A percentile compares a stretch with the other conserved stretches of the same genome.
These are phyloP conservation scores for Telenomus remus DNA, from an alignment of 1,140 invertebrate genomes.

Conservation along the genomic window DNA sequence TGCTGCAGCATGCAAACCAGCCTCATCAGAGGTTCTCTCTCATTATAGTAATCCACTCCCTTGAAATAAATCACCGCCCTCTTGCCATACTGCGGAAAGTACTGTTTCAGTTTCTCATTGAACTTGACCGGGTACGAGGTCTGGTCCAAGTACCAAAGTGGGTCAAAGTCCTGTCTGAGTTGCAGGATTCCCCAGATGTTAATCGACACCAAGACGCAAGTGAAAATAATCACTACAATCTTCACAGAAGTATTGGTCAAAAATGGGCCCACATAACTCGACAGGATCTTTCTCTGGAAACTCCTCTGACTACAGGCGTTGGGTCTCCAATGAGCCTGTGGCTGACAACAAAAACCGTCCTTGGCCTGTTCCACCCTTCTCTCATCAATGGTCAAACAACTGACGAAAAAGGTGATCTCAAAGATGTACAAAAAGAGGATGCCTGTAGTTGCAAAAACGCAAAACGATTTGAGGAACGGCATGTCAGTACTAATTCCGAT, in stretches of 20 bases:
- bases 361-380: conserved; percentile 69
- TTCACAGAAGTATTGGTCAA: conserved; percentile 74
- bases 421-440: conserved; percentile 76
- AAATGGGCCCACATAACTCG: conserved; percentile 73
- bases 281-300: conserved; percentile 72
- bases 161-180: conserved; percentile 77
- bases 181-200: conserved; percentile 74
- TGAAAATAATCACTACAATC: conserved; percentile 71
- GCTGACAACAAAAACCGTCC: conserved; percentile 71
- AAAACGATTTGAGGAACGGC: conserved; percentile 76
- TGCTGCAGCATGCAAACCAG: conserved; percentile 59
- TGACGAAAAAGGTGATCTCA: conserved; percentile 78
- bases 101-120: conserved; percentile 70
- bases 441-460: conserved; percentile 75
- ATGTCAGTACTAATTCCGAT: conserved; percentile 79
- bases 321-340: conserved; percentile 69
- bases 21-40: conserved; percentile 59
- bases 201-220: conserved; percentile 58
- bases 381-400: conserved; percentile 77
- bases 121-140: conserved; percentile 73
- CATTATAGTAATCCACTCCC: conserved; percentile 70
- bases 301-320: conserved; percentile 75
- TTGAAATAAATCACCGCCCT: conserved; percentile 75
- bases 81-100: conserved; percentile 76
- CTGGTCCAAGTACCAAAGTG: conserved; percentile 77